Evolutionary conservation across 1,140 invertebrate species (phyloP), one percentile per base, ranked within the genome.

Genomic region (Trypoxylus dichotomus): DNA sequence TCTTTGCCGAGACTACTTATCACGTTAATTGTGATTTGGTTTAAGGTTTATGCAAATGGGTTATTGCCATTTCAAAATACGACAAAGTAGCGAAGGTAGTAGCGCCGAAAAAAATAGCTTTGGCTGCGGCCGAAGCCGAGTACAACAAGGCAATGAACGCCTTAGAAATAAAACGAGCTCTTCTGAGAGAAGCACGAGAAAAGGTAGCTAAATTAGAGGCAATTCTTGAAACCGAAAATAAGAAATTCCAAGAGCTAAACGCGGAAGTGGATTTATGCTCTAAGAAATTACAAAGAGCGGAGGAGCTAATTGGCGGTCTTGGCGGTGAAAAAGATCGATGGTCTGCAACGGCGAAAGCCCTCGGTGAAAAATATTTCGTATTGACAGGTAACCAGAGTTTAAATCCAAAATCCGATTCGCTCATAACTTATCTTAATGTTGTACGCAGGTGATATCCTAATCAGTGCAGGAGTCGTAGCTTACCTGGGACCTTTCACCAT

Each of bases 401-500:
- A 37, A 8, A 37, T 37, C 5, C 3, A 37, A 37, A 37, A 37
- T 37, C 32, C 10, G 10, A 7, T 37, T 7, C 32, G 10, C 10
- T 2, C 5, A 37, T 37, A 37, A 3, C 2, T 32, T 32, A 58
- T 15, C 19, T 63, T 13, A 68, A 6, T 7, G 47, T 89, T 85
- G 84, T 85, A 37, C 32, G 32, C 32, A 88, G 95, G 96, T 21
- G 95, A 98, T 85, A 91, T 97, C 25, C 88, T 98, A 77, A 91
- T 98, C 41, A 93, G 94, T 10, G 93, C 96, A 19, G 96, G 94
- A 25, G 90, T 97, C 1, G 94, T 98, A 7, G 95, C 96, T 3
- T 98, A 98, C 86, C 87, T 98, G 32, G 97, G 96, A 27, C 94
- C 96, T 8, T 98, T 97, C 83, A 97, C 95, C 11, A 91, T 92